Evolutionary conservation across 2,888 invertebrate species (phyloP), one percentile per base, ranked within the genome.

Genomic region (Cyclophora albipunctata): DNA sequence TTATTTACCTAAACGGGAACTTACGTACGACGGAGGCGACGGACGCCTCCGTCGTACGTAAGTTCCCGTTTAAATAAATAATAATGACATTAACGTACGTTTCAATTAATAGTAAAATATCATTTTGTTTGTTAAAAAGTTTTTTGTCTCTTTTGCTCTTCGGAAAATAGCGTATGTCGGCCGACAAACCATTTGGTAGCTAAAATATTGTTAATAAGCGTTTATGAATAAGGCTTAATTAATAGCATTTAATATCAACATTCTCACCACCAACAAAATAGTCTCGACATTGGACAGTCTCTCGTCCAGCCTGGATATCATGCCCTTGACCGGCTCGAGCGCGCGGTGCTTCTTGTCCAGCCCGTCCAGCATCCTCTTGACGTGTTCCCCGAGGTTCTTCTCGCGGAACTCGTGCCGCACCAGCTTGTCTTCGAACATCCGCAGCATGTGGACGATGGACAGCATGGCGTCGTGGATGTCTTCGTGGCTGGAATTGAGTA

Each of bases 391-490:
- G 34, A 95, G 81, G 0, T 92, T 92, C 58, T 94, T 91, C 75
- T 96, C 96, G 6, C 96, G 88, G 64, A 91, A 92, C 75, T 96
- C 96, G 76, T 96, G 96, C 7, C 96, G 87, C 69, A 96, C 96
- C 55, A 96, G 76, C 81, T 96, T 96, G 70, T 94, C 95, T 57
- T 95, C 95, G 47, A 94, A 91, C 42, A 92, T 90, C 45, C 95
- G 91, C 75, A 95, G 93, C 75, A 95, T 94, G 70, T 94, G 94
- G 5, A 95, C 93, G 52, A 96, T 83, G 33, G 95, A 94, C 57
- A 96, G 77, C 73, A 96, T 92, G 0, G 95, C 95, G 66, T 94
- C 93, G 57, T 94, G 91, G 59, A 95, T 93, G 64, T 93, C 93
- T 79, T 92, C 91, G 75, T 92, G 90, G 41, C 93, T 93, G 69